Conservation (phyloP, 2,888 invertebrate species). For the Rhagophthalmus giganteus region DNA sequence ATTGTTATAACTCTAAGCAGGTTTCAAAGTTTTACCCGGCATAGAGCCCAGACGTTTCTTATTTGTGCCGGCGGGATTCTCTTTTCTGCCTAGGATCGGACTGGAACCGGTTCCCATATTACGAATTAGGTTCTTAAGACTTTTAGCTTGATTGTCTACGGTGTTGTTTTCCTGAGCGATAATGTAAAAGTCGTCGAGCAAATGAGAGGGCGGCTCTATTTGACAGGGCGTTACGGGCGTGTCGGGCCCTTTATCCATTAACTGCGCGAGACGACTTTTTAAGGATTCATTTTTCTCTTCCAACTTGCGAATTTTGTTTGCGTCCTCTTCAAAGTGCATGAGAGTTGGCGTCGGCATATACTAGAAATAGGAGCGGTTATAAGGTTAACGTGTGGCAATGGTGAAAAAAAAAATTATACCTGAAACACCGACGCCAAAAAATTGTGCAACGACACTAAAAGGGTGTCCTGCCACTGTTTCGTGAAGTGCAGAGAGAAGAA, state of each 20-base stretch:
- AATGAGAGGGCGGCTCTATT: conserved; percentile 73
- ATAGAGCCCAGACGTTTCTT: conserved; percentile 52
- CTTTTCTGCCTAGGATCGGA: conserved; percentile 76
- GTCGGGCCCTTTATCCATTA: conserved; percentile 54
- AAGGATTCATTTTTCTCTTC: conserved; percentile 83
- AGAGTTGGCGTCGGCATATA: conserved; percentile 87
- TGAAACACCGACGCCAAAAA: conserved; percentile 87
- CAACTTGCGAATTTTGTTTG: conserved; percentile 74
- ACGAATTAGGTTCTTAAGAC: conserved; percentile 75
- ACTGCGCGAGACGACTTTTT: conserved; percentile 60
- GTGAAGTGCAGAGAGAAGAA: conserved; percentile 87
- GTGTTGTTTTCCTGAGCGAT: conserved; percentile 73
- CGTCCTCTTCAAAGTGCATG: conserved; percentile 84
- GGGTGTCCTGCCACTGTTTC: conserved; percentile 93
- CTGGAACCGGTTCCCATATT: conserved; percentile 81
- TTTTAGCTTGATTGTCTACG: conserved; percentile 70
- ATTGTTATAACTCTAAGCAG: conserved; percentile 1
- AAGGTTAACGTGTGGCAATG: conserved; percentile 8
- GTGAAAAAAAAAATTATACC: conserved; percentile 49
- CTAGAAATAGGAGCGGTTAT: conserved; percentile 59
- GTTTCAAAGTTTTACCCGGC: conserved; percentile 1
- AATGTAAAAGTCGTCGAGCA: conserved; percentile 90
- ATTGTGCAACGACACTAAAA: conserved; percentile 88
- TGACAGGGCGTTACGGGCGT: conserved; percentile 62
- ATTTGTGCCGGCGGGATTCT: conserved; percentile 54